These are phyloP conservation scores for Pterois miles DNA, from an alignment of 2,797 vertebrate genomes.

Conservation along the genomic window DNA sequence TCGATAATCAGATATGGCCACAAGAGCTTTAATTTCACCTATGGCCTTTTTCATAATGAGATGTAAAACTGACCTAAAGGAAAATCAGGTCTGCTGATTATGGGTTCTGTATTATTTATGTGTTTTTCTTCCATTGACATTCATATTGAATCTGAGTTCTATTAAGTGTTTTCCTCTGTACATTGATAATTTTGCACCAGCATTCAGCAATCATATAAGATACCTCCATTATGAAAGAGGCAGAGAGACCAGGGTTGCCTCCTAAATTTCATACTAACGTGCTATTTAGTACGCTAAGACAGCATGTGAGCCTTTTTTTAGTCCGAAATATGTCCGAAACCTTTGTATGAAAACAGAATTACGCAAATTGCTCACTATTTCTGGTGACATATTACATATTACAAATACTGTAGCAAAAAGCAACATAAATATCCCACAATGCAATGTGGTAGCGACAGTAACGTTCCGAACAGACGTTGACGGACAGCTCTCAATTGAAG, in stretches of 20 bases:
- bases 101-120: not conserved
- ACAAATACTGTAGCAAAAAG: too few relatives aligned
- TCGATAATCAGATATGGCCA: constrained; percentile 10
- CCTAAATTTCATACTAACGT: too few relatives aligned
- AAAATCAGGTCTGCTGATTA: constrained; percentile 6
- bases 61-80: not conserved
- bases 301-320: too few relatives aligned
- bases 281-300: too few relatives aligned
- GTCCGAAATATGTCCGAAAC: too few relatives aligned
- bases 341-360: too few relatives aligned
- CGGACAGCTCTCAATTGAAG: too few relatives aligned
- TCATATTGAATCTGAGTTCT: not conserved
- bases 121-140: not conserved
- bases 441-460: too few relatives aligned
- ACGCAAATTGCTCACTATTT: too few relatives aligned
- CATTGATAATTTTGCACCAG: not conserved
- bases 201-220: not conserved
- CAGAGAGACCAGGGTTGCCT: not conserved
- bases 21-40: constrained; percentile 37
- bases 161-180: not conserved
- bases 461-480: too few relatives aligned
- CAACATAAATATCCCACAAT: too few relatives aligned
- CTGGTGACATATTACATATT: too few relatives aligned
- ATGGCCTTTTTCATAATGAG: constrained; percentile 17
- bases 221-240: not conserved